Percentiles rank a stretch among this genome's conserved stretches.
These are phyloP conservation scores for Pseudochirops corinnae DNA, from an alignment of 2,797 vertebrate species.

Conservation along the genomic window DNA sequence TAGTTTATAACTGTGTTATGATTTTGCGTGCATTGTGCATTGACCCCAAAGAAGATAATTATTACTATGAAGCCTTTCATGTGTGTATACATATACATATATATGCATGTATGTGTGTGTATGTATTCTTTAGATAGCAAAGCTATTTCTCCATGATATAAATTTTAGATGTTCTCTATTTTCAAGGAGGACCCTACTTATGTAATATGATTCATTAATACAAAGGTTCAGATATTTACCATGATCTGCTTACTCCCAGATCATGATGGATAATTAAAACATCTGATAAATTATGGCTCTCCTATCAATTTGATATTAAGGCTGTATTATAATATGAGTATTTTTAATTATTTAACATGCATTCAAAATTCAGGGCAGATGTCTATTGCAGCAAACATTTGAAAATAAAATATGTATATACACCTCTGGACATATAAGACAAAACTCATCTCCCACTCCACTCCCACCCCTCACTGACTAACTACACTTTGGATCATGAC, in stretches of 20 bases:
- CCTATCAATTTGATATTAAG: neutral
- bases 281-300: neutral
- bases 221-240: neutral
- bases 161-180: neutral
- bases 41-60: neutral
- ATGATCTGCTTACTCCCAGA: neutral
- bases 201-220: neutral
- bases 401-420: neutral
- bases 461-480: neutral
- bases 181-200: neutral
- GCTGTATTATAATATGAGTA: neutral
- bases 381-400: neutral
- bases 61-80: neutral
- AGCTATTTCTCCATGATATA: neutral
- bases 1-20: neutral
- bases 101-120: neutral
- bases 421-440: neutral
- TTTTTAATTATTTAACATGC: neutral
- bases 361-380: neutral
- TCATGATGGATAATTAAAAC: neutral
- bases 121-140: neutral
- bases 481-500: neutral
- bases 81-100: neutral
- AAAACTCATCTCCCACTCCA: neutral
- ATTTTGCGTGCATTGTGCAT: neutral